A percentile compares a stretch with the other conserved stretches of the same genome.
Conservation (phyloP, 2,888 invertebrate genomes). For the Cinara cedri region DNA sequence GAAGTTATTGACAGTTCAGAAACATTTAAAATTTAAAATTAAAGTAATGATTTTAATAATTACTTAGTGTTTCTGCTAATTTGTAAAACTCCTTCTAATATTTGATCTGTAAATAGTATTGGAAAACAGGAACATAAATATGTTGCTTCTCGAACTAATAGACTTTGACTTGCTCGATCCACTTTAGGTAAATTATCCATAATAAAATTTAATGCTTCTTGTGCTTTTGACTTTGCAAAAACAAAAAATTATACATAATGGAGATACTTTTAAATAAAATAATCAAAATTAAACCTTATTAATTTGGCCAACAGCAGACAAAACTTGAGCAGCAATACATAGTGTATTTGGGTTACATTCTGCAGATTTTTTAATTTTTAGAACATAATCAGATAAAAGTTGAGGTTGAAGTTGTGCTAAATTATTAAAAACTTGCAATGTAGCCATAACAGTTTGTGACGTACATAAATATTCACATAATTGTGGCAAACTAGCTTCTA, state of each 20-base stretch:
- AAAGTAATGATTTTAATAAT: constrained; percentile 42
- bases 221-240: constrained; percentile 73
- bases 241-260: constrained; percentile 42
- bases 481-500: constrained; percentile 82
- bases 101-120: constrained; percentile 78
- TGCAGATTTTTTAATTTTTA: constrained; percentile 72
- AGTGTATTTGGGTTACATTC: constrained; percentile 72
- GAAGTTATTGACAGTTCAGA: background rate
- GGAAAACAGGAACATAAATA: constrained; percentile 81
- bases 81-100: constrained; percentile 76
- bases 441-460: constrained; percentile 69
- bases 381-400: constrained; percentile 74
- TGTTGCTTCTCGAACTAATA: constrained; percentile 80
- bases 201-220: constrained; percentile 81
- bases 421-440: constrained; percentile 77
- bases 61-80: constrained; percentile 62
- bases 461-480: constrained; percentile 76
- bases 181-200: constrained; percentile 75
- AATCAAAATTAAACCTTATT: constrained; percentile 67
- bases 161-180: constrained; percentile 76
- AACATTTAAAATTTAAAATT: background rate
- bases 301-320: constrained; percentile 75
- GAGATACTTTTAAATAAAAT: background rate
- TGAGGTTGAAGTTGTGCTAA: constrained; percentile 75
- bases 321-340: constrained; percentile 73